Percentiles rank a stretch among this genome's conserved stretches.
These are phyloP conservation scores for Tetragonisca angustula DNA, from an alignment of 2,888 invertebrate species.

Conservation along the genomic window DNA sequence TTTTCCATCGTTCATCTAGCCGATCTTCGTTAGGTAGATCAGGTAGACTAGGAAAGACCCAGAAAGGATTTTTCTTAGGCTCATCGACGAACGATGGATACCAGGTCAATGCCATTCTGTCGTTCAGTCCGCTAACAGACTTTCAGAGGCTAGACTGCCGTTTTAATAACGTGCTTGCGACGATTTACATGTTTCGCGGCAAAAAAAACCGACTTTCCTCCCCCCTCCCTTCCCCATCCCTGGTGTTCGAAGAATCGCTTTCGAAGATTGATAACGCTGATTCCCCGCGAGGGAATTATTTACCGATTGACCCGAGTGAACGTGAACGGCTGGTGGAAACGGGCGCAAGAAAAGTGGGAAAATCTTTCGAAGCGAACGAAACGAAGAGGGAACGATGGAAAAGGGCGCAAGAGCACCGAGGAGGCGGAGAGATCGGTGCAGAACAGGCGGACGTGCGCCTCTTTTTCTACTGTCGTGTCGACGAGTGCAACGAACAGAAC, in stretches of 20 bases:
- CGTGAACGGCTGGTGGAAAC: neutral
- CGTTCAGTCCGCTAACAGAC: slow-evolving; percentile 7
- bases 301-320: slow-evolving; percentile 17
- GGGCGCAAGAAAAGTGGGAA: neutral
- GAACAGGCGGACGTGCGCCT: slow-evolving; percentile 37
- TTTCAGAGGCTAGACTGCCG: neutral
- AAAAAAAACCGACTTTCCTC: neutral
- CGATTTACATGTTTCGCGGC: neutral
- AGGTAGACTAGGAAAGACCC: slow-evolving; percentile 1
- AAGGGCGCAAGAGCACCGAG: slow-evolving; percentile 30
- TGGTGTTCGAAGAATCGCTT: neutral
- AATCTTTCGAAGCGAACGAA: neutral
- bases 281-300: slow-evolving; percentile 14
- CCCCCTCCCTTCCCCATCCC: no score
- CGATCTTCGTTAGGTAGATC: slow-evolving; percentile 1
- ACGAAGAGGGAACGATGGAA: neutral
- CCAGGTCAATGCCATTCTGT: neutral
- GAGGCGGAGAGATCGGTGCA: slow-evolving; percentile 38
- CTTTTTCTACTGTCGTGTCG: slow-evolving; percentile 43
- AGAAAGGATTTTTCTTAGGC: slow-evolving; percentile 9
- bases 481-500: slow-evolving; percentile 51
- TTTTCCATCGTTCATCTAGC: no score
- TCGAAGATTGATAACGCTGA: slow-evolving; percentile 14
- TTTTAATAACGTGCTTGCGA: neutral
- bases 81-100: neutral